Evolutionary conservation across 2,888 invertebrate genomes (phyloP).

Genomic region (Aphodius granarius): DNA sequence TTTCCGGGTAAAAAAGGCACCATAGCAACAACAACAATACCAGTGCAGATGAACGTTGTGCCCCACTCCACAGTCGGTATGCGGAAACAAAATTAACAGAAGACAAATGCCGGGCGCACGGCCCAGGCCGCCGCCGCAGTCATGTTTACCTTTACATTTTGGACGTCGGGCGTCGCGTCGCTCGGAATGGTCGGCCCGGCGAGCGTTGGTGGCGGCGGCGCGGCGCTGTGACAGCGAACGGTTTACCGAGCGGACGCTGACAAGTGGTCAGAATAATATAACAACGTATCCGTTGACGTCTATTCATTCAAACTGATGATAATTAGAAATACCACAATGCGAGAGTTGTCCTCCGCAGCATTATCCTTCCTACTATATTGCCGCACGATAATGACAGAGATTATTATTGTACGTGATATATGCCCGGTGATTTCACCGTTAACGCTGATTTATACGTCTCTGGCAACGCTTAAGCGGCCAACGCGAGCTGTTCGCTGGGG

Average conservation of each 20-base stretch:
- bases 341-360: conserved; percentile 30
- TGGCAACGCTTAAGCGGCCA: conserved; percentile 5
- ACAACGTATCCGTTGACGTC: conserved; percentile 33
- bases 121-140: conserved; percentile 17
- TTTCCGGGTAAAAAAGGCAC: too few relatives aligned
- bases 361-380: conserved; percentile 26
- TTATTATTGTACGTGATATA: conserved; percentile 16
- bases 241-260: conserved; percentile 30
- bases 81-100: conserved; percentile 23
- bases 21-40: not conserved
- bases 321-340: conserved; percentile 38
- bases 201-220: not conserved
- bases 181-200: conserved; percentile 17
- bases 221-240: conserved; percentile 22
- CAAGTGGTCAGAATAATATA: conserved; percentile 32
- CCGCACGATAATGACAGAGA: conserved; percentile 17
- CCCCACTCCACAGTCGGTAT: not conserved
- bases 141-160: conserved; percentile 27
- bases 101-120: conserved; percentile 19
- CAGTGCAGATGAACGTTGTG: not conserved
- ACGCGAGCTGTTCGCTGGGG: not conserved
- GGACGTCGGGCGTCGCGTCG: not conserved
- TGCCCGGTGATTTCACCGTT: conserved; percentile 5
- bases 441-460: conserved; percentile 11
- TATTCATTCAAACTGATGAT: conserved; percentile 35